Base-by-base conservation (phyloP, 2,113 vertebrate genomes). In the Brachirus orientalis region DNA sequence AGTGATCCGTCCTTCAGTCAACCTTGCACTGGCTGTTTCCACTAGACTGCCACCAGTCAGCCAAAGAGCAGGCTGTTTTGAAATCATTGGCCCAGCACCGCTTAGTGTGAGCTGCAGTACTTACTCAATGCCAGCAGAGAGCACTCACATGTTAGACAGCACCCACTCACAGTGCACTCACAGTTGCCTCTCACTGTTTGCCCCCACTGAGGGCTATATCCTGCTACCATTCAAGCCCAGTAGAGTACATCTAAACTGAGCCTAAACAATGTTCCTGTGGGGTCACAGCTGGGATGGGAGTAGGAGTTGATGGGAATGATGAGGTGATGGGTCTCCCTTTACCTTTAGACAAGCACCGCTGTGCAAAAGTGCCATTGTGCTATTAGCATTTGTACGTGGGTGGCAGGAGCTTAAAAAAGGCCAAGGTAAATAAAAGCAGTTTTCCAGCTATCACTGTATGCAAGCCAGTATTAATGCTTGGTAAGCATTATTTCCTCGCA, bases 291-390 rank as follows among this genome's bases (percentile, higher is more conserved):
- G 87, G 89, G 88, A 89, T 82, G 72, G 90, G 91, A 92, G 93
- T 93, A 92, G 92, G 93, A 93, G 91, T 92, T 91, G 91, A 92
- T 94, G 92, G 89, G 89, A 91, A 90, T 92, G 90, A 90, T 91
- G 90, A 88, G 89, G 88, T 90, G 89, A 92, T 90, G 89, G 89
- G 89, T 90, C 91, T 90, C 83, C 91, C 87, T 91, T 90, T 90
- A 89, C 86, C 90, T 90, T 91, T 91, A 89, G 90, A 92, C 90
- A 90, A 93, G 88, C 91, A 86, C 83, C 77, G 88, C 87, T 76
- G 76, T 16, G 61, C 79, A 88, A 92, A 90, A 93, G 92, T 91
- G 89, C 88, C 81, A 87, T 90, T 88, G 84, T 87, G 90, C 86
- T 91, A 92, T 93, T 94, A 93, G 88, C 91, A 91, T 92, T 90